Conservation (phyloP, 2,113 vertebrate species). For the Gambusia affinis region DNA sequence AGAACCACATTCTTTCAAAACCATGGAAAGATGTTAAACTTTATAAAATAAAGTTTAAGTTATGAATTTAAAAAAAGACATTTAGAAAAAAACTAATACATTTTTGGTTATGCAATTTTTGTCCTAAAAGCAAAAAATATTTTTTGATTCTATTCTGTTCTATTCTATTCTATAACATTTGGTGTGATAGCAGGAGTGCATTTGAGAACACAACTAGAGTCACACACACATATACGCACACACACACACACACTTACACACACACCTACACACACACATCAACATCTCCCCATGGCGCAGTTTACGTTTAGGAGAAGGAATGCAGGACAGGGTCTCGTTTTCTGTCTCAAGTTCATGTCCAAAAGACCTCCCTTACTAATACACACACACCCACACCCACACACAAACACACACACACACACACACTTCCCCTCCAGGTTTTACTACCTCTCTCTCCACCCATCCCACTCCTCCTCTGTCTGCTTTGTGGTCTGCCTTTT, state of each 20-base stretch:
- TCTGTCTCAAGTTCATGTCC: constrained; percentile 73
- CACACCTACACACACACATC: neutral
- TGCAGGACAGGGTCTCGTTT: constrained; percentile 58
- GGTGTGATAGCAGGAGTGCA: neutral
- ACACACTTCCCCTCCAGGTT: constrained; percentile 17
- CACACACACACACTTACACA: too few species aligned
- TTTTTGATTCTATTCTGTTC: constrained; percentile 19
- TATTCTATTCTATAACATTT: constrained; percentile 15
- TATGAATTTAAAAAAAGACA: too few species aligned
- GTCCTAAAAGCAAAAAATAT: neutral
- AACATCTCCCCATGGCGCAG: constrained; percentile 45
- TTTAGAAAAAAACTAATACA: neutral
- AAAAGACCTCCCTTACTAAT: constrained; percentile 22
- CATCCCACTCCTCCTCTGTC: constrained; percentile 39
- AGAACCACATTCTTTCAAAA: neutral
- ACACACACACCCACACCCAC: constrained; percentile 15
- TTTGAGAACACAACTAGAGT: neutral
- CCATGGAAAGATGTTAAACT: neutral
- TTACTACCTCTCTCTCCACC: constrained; percentile 45
- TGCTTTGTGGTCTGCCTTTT: constrained; percentile 59
- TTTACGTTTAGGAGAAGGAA: constrained; percentile 65
- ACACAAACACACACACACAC: constrained; percentile 19
- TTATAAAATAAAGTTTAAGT: too few species aligned
- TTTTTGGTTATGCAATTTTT: neutral
- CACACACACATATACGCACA: too few species aligned